Evolutionary conservation across 2,797 vertebrate genomes (phyloP).

Genomic region (Alca torda): DNA sequence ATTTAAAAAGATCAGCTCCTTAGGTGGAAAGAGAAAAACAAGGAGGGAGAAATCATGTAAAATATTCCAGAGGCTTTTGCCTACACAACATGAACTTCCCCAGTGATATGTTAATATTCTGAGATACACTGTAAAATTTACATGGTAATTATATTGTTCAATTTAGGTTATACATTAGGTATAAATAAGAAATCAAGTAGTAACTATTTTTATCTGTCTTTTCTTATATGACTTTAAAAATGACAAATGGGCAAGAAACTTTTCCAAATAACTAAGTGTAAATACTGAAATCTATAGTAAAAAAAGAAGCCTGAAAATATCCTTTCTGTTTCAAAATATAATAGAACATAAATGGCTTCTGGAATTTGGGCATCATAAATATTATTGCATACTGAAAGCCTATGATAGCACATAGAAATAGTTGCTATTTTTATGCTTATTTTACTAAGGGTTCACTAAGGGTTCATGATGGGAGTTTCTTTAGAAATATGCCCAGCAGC

Average conservation of each 20-base stretch:
- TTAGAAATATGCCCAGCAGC: background rate
- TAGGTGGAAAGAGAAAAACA: background rate
- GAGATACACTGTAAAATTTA: background rate
- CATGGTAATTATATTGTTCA: background rate
- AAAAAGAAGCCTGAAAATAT: background rate
- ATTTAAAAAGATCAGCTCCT: background rate
- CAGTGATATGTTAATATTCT: background rate
- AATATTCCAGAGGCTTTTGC: background rate
- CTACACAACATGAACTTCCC: background rate
- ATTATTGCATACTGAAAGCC: background rate
- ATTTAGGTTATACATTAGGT: background rate
- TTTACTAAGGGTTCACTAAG: background rate
- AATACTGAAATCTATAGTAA: background rate
- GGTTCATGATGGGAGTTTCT: background rate
- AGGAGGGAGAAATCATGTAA: accelerated
- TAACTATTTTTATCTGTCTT: background rate
- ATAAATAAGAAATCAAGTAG: background rate
- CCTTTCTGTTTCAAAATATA: background rate
- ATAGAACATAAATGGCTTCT: background rate
- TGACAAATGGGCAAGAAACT: background rate
- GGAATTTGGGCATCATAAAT: background rate
- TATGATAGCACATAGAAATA: background rate
- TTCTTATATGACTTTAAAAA: background rate
- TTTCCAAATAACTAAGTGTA: background rate
- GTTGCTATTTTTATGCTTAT: background rate